These are phyloP conservation scores for Acromyrmex echinatior DNA, from an alignment of 1,140 invertebrate species.

Conservation along the genomic window DNA sequence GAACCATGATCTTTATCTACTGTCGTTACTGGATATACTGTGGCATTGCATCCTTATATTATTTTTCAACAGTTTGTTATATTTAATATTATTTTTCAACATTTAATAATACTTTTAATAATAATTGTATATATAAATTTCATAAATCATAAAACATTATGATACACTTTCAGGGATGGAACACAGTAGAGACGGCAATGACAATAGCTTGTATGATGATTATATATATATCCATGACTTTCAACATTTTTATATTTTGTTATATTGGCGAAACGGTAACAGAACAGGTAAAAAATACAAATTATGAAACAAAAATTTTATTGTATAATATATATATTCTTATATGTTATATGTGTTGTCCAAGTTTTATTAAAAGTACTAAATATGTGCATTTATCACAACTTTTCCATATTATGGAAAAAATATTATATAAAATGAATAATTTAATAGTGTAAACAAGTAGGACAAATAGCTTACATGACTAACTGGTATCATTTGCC, in stretches of 20 bases:
- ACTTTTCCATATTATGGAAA: neutral
- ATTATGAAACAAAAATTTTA: neutral
- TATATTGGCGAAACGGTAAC: constrained; percentile 73
- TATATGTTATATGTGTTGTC: no score
- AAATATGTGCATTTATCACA: neutral
- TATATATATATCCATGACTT: constrained; percentile 69
- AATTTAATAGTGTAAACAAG: constrained; percentile 66
- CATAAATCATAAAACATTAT: neutral
- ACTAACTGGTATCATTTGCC: constrained; percentile 73
- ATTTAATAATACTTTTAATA: no score
- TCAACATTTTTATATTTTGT: constrained; percentile 79
- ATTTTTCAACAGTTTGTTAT: no score
- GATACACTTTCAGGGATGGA: constrained; percentile 70
- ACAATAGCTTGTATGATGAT: constrained; percentile 61
- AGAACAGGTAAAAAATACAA: constrained; percentile 66
- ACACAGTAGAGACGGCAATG: constrained; percentile 54
- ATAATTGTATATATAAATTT: no score
- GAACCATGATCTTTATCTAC: no score
- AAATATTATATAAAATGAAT: neutral
- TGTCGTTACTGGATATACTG: no score
- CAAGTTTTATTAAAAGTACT: neutral
- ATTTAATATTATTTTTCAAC: no score
- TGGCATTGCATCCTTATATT: no score
- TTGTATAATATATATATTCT: neutral
- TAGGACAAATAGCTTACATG: constrained; percentile 67